Percentiles rank a stretch among this genome's conserved stretches.
phyloP scores from a whole-genome alignment of 1,140 invertebrate genomes.

The Ostrea edulis region DNA sequence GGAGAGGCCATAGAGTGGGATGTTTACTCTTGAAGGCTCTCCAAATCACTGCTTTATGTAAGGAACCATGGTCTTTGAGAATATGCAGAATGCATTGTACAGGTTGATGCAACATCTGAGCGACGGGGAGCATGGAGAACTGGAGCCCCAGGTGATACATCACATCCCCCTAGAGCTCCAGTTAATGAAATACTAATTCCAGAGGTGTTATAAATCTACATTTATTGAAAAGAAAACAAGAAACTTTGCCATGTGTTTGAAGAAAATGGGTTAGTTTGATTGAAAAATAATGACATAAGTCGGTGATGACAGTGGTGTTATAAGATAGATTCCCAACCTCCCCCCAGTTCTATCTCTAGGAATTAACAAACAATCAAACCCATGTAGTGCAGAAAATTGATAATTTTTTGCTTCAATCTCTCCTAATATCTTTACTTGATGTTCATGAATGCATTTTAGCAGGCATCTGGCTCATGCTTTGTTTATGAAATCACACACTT shows the following conservation, averaged over 20 bases:
- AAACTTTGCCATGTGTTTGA: conserved; percentile 14
- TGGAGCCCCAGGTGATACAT: neutral
- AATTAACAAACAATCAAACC: neutral
- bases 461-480: neutral
- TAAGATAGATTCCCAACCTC: neutral
- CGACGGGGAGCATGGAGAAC: neutral
- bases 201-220: conserved; percentile 27
- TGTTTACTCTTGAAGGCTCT: conserved; percentile 11
- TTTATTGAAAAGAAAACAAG: conserved; percentile 33
- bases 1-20: conserved; percentile 13
- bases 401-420: neutral
- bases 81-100: conserved; percentile 16
- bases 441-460: conserved; percentile 12
- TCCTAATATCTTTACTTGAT: neutral
- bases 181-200: conserved; percentile 36
- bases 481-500: conserved; percentile 26
- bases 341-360: neutral
- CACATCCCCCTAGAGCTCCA: neutral
- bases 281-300: conserved; percentile 28
- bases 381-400: conserved; percentile 17
- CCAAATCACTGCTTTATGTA: conserved; percentile 1
- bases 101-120: neutral
- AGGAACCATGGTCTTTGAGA: neutral
- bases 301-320: neutral
- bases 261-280: conserved; percentile 4